phyloP scores from a whole-genome alignment of 1,140 invertebrate genomes.

The Polypedilum pembai region DNA sequence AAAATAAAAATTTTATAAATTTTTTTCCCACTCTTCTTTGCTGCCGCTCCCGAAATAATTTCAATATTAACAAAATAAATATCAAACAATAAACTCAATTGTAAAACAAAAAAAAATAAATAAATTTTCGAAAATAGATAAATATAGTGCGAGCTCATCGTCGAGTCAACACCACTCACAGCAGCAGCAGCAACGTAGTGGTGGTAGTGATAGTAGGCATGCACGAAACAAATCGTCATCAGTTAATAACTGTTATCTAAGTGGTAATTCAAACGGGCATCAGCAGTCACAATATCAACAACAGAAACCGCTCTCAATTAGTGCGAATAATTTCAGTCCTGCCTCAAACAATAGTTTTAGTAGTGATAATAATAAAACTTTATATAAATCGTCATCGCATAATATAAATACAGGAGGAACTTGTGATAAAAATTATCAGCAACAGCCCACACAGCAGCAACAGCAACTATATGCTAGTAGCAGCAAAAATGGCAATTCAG shows the following conservation, averaged over 20 bases:
- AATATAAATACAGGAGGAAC: constrained; percentile 22
- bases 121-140: neutral
- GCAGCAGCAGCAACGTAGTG: constrained; percentile 6
- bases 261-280: constrained; percentile 18
- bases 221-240: constrained; percentile 24
- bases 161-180: neutral
- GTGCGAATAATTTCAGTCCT: constrained; percentile 28
- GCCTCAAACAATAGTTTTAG: constrained; percentile 22
- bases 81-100: neutral
- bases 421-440: constrained; percentile 28
- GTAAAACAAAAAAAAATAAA: neutral
- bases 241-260: constrained; percentile 17
- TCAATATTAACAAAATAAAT: neutral
- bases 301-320: constrained; percentile 25
- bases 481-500: neutral
- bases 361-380: constrained; percentile 21
- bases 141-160: neutral
- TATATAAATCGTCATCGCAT: constrained; percentile 23
- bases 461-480: neutral
- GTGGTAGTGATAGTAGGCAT: neutral
- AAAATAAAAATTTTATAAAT: neutral
- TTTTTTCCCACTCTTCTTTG: neutral
- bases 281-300: neutral
- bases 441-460: neutral
- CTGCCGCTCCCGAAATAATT: neutral